Base-by-base conservation (phyloP, 2,888 invertebrate genomes). In the Acronicta aceris region DNA sequence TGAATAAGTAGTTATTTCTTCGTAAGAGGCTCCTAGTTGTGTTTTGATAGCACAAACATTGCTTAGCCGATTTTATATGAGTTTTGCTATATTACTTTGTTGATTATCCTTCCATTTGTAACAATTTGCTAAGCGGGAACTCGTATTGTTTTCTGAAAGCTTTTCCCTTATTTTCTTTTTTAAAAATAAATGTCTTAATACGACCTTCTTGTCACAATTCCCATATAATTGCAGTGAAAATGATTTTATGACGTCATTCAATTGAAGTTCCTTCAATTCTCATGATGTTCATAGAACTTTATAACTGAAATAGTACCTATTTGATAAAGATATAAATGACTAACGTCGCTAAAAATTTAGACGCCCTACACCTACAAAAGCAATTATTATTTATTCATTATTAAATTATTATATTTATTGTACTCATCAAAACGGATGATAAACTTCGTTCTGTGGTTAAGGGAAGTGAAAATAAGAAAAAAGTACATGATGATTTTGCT, bases 401-500 rank as follows among this genome's bases (percentile, higher is more conserved):
- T n/a, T n/a, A n/a, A n/a, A n/a, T n/a, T n/a, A n/a, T n/a, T n/a
- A n/a, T n/a, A n/a, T 30, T 30, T 33, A 33, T 63, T 58, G 51
- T 74, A 49, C 16, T 51, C 58, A 57, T 73, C 56, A 61, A 57
- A 69, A 73, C 62, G 61, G 54, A 67, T 68, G 68, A 54, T 67
- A 61, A 70, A 73, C 50, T 54, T 47, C 45, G n/a, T 25, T 67
- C 62, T 38, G 52, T 45, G 50, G 53, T 67, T 54, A 27, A 33
- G 46, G 43, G 56, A 57, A 67, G 46, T 62, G 38, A 61, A 53
- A 62, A 50, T 73, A 61, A 73, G 48, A 61, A 52, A 61, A 56
- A 56, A 4, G 41, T 41, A 58, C 21, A 51, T 15, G 7, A 8
- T 10, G 12, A 27, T 67, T 54, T 71, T 54, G 40, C 1, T 25